phyloP scores from a whole-genome alignment of 2,113 vertebrate genomes.

The Dendropsophus ebraccatus region DNA sequence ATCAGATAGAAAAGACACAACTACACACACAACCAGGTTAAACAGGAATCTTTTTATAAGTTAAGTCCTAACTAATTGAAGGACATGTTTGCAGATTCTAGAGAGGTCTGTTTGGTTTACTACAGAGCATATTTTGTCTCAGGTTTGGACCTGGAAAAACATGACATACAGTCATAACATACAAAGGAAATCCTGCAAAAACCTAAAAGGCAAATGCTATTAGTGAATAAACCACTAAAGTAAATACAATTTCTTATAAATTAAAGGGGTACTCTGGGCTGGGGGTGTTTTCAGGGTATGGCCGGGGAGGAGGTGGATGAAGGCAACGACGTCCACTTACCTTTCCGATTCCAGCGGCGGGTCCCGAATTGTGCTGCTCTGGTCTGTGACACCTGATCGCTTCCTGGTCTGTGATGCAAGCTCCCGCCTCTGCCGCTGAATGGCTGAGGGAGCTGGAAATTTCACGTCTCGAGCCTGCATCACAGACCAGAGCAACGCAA shows the following conservation, averaged over 20 bases:
- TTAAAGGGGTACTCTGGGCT: too few species aligned
- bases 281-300: too few species aligned
- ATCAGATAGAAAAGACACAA: background rate
- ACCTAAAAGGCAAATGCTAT: background rate
- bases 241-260: background rate
- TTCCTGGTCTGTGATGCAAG: too few species aligned
- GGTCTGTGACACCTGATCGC: too few species aligned
- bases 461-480: too few species aligned
- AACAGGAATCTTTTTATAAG: background rate
- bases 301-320: too few species aligned
- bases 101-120: background rate
- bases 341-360: too few species aligned
- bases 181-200: background rate
- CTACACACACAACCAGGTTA: background rate
- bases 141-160: background rate
- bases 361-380: too few species aligned
- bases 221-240: background rate
- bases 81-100: background rate
- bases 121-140: background rate
- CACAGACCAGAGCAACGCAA: too few species aligned
- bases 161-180: background rate
- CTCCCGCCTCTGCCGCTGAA: too few species aligned
- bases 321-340: too few species aligned
- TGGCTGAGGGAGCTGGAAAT: too few species aligned
- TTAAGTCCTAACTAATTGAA: background rate